Base-by-base conservation (phyloP, 2,888 invertebrate species). In the Bellardia bayeri region DNA sequence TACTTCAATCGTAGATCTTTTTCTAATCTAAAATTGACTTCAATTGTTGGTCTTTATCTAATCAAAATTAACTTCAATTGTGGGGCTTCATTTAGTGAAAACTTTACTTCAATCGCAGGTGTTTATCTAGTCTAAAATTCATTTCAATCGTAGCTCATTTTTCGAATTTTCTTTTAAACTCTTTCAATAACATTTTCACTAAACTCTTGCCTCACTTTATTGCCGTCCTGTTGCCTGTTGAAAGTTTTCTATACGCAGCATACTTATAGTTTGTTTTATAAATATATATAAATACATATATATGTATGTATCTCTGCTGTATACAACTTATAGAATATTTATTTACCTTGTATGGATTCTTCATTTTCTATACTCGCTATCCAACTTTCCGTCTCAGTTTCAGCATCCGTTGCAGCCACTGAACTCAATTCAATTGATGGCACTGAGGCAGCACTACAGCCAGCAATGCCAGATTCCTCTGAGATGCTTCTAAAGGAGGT, bases 401-500 rank as follows among this genome's bases (percentile, higher is more conserved):
- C 86, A 75, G 75, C 74, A 82, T 82, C 86, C 82, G 81, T 75
- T 76, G 68, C 85, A 80, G 86, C 87, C 56, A 90, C 90, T 40
- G 91, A 89, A 86, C 90, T 89, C 72, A 90, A 82, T 78, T 91
- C 92, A 78, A 90, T 90, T 68, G 90, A 88, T 78, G 91, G 91
- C 88, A 91, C 86, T 16, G 91, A 87, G 14, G 90, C 69, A 37
- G 74, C 69, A 45, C 74, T 80, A 49, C 80, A 80, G 49, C 75
- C 84, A 84, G 80, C 86, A 76, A 88, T 87, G 61, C 85, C 82
- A 23, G 78, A 90, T 90, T 92, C 92, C 89, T 92, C 92, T 3
- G 92, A 91, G 84, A 92, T 92, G 87, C 93, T 92, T 75, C 92
- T 92, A 82, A 13, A 51, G n/a, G 30, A 40, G 61, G 64, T 69